Evolutionary conservation across 2,888 invertebrate genomes (phyloP).

Genomic region (Calephelis perditalis): DNA sequence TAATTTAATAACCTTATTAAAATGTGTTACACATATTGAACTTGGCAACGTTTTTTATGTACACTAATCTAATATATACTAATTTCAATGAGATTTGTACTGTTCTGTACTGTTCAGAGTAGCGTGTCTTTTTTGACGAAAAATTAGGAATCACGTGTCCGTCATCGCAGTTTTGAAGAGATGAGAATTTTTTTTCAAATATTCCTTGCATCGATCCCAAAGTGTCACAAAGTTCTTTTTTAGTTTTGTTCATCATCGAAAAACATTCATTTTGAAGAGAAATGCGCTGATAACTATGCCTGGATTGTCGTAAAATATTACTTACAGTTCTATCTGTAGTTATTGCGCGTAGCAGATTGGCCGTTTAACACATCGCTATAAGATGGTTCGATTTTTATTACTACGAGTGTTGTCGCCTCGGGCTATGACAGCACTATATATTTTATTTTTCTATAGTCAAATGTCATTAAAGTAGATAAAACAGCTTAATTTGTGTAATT

Average conservation of each 20-base stretch:
- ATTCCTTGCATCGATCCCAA: neutral
- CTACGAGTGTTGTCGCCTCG: no score
- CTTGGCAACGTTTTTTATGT: no score
- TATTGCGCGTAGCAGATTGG: neutral
- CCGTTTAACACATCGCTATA: constrained; percentile 1
- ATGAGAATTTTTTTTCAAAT: neutral
- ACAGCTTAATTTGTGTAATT: no score
- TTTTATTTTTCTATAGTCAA: no score
- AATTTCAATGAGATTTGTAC: no score
- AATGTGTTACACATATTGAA: no score
- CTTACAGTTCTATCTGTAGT: neutral
- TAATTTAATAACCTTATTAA: no score
- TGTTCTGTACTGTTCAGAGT: neutral
- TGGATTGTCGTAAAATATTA: constrained; percentile 3
- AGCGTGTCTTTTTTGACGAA: neutral
- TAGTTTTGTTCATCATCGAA: neutral
- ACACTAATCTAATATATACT: no score
- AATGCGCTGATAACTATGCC: neutral
- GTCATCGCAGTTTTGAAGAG: neutral
- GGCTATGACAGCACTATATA: no score
- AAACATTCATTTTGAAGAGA: neutral
- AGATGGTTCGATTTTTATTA: neutral
- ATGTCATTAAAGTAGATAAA: no score
- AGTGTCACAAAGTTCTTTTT: neutral
- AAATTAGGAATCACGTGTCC: neutral